Evolutionary conservation across 2,888 invertebrate genomes (phyloP), one percentile per base, ranked within the genome.

Genomic region (Prosopocoilus inquinatus): DNA sequence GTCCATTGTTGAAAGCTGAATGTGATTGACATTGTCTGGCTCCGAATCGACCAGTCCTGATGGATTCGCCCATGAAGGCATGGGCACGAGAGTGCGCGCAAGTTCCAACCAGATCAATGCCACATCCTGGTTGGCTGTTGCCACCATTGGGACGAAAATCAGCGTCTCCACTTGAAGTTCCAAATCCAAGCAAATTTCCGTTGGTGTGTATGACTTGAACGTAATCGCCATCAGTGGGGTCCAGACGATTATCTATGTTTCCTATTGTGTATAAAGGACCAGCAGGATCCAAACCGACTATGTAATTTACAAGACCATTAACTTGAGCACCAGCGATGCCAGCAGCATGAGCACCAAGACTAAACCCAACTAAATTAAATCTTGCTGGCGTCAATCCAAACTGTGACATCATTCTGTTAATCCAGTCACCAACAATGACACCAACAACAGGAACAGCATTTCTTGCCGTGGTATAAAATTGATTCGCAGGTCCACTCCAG

Each of bases 71-170:
- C 55, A 73, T 80, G 59, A 77, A 80, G 28, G 63, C 12, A 43
- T 75, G 75, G 1, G 81, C 68, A 39, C 80, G 71, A 2, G 63
- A 60, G 64, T 82, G 81, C 3, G 80, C 66, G 62, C 81, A 81
- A 9, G 64, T 43, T 28, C 71, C 72, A 8, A 60, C 43, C 1
- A 68, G 2, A 53, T 75, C 73, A 1, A 67, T 5, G 7, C 67
- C 68, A 59, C 76, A 76, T 43, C 75, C 75, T 12, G 73, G 70
- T 62, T 76, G 76, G 3, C 28, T 44, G 5, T 9, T 43, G 2
- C 75, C 77, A 12, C 73, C 75, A 61, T 77, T 77, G 5, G 75
- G 75, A 53, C 58, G 75, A 54, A 67, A 75, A 63, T 77, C 76
- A n/a, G 68, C 63, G 55, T 74, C 64, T 9, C 77, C 77, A 44